Base-by-base conservation (phyloP, 2,888 invertebrate species). In the Eupithecia subfuscata region DNA sequence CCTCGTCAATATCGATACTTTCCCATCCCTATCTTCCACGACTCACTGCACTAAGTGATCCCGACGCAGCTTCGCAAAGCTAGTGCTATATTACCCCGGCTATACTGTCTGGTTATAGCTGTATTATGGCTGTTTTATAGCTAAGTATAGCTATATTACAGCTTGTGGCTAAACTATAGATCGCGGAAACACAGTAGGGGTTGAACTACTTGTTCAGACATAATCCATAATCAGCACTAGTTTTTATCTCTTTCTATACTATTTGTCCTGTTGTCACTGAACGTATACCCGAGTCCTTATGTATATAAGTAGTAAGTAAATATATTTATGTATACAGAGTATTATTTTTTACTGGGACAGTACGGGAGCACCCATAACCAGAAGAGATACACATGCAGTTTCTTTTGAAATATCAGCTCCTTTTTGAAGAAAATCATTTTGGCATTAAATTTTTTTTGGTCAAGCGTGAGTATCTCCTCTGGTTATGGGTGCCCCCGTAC, bases 41-140 rank as follows among this genome's bases (percentile, higher is more conserved):
- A 86, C 84, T 87, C 90, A 89, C 84, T 88, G 85, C 84, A 80
- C 93, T 93, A 90, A 93, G 88, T 85, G 85, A 84, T 84, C 87
- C 88, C 85, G 93, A 93, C 91, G 84, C 79, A 82, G 82, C 82
- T 78, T 80, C 84, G 84, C 84, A 85, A 87, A 89, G 85, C 86
- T 89, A 43, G 70, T 68, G 67, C 74, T 74, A 67, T 67, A 72
- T n/a, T 60, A 34, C 60, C 18, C 67, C 11, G 22, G 68, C 25
- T 71, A 68, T 72, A 72, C 16, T 63, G 45, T 48, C 52, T 52
- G 40, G 37, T 11, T 48, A 65, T 65, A 45, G 37, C 30, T 40
- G 11, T 52, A 22, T 16, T 52, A 65, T 65, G 34, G 37, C 30
- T 40, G 11, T 52, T 11, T 16, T 52, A 52, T n/a, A 52, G 48